phyloP scores from a whole-genome alignment of 1,140 invertebrate species.

The Drosophila nannoptera region DNA sequence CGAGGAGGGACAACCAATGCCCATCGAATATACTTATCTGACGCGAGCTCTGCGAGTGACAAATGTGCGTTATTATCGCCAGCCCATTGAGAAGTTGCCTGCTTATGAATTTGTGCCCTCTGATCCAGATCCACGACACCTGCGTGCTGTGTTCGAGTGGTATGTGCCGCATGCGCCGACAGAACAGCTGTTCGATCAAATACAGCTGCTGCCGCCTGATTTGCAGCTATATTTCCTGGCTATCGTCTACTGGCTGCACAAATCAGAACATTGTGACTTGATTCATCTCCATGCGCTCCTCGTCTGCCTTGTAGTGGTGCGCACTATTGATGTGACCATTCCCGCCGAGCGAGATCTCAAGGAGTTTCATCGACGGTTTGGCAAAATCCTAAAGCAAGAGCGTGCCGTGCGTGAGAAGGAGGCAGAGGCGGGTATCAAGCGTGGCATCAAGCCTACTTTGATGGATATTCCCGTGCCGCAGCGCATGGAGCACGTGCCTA shows the following conservation, averaged over 20 bases:
- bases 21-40: conserved; percentile 68
- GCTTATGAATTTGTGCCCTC: conserved; percentile 47
- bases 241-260: conserved; percentile 85
- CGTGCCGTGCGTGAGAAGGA: conserved; percentile 58
- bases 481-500: conserved; percentile 80
- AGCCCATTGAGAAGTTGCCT: conserved; percentile 46
- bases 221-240: conserved; percentile 83
- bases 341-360: conserved; percentile 80
- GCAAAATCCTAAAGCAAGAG: conserved; percentile 65
- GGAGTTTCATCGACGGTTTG: conserved; percentile 78
- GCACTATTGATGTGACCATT: conserved; percentile 83
- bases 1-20: conserved; percentile 32
- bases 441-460: conserved; percentile 44
- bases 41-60: conserved; percentile 71
- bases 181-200: conserved; percentile 58
- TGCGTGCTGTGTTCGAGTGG: conserved; percentile 73
- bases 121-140: conserved; percentile 49
- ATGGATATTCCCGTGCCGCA: conserved; percentile 67
- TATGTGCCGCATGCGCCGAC: conserved; percentile 58
- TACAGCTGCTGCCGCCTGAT: conserved; percentile 81
- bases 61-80: conserved; percentile 55
- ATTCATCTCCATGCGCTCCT: conserved; percentile 83
- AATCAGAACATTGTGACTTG: conserved; percentile 80
- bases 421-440: conserved; percentile 47
- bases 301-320: conserved; percentile 82